These are phyloP conservation scores for Mustela lutreola DNA, from an alignment of 2,113 vertebrate genomes.

Conservation along the genomic window DNA sequence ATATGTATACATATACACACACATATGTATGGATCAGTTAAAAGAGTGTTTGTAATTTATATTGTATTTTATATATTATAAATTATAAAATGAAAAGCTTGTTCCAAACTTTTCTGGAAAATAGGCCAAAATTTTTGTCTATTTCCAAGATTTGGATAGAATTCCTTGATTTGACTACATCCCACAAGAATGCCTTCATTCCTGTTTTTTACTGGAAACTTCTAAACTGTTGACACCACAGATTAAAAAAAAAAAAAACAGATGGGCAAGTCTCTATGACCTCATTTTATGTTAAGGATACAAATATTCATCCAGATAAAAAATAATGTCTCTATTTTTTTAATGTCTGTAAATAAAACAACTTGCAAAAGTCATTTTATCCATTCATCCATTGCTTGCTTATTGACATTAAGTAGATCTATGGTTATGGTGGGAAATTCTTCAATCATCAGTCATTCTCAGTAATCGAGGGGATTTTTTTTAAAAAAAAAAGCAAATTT, in stretches of 20 bases:
- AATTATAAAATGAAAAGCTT: not conserved
- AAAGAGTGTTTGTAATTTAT: not conserved
- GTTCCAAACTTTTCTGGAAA: conserved; percentile 54
- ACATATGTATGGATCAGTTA: not conserved
- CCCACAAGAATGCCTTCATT: conserved; percentile 77
- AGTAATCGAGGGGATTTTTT: not conserved
- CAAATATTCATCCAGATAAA: conserved; percentile 69
- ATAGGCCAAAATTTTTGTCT: conserved; percentile 63
- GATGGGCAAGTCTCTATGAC: conserved; percentile 59
- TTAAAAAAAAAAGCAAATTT: not conserved
- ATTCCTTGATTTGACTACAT: conserved; percentile 64
- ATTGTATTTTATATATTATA: not conserved
- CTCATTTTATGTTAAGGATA: conserved; percentile 54
- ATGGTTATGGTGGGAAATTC: not conserved
- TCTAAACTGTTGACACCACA: conserved; percentile 75
- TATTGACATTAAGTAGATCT: not conserved
- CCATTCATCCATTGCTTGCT: not conserved
- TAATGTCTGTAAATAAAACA: conserved; percentile 55
- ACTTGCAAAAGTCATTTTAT: not conserved
- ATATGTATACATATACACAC: not conserved
- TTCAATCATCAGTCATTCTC: not conserved
- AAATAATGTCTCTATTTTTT: conserved; percentile 21
- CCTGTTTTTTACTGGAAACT: conserved; percentile 71
- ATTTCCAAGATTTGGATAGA: conserved; percentile 64
- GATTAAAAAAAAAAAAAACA: conserved; percentile 73